Conservation (phyloP, 35 echinoderm and acorn worm genomes). For the Heliocidaris erythrogramma region DNA sequence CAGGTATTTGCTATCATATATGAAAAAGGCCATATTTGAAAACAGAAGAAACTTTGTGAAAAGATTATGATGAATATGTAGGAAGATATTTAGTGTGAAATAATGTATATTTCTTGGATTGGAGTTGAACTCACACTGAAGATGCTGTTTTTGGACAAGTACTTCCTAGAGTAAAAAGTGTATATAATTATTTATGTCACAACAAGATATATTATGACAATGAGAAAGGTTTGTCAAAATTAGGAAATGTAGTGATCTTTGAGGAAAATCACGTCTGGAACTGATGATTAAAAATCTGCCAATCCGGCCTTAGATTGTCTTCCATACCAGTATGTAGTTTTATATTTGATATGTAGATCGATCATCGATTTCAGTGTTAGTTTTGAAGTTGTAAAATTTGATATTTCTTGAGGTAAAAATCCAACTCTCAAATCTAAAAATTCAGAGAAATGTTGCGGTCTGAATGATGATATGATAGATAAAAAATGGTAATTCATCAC, state of each 20-base stretch:
- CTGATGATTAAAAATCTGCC: neutral
- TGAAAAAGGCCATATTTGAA: neutral
- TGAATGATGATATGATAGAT: neutral
- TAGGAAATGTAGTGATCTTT: neutral
- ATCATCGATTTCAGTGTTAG: neutral
- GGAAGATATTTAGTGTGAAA: neutral
- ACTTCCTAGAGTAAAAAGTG: constrained; percentile 4
- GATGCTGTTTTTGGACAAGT: neutral
- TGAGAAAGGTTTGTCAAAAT: neutral
- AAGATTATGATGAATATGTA: neutral
- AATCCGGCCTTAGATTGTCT: neutral
- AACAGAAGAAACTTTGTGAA: neutral
- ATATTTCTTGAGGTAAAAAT: neutral
- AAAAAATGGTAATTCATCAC: neutral
- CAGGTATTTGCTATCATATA: neutral
- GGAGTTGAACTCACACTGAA: neutral
- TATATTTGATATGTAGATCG: neutral
- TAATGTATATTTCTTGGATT: constrained; percentile 13
- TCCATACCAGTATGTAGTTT: neutral
- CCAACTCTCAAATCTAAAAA: neutral
- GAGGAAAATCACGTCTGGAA: neutral
- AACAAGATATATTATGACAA: neutral
- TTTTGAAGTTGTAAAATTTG: neutral
- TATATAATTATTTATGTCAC: neutral
- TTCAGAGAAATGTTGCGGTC: neutral